These are phyloP conservation scores for Kuschelorhynchus macadamiae DNA, from an alignment of 2,888 invertebrate genomes.

Conservation along the genomic window DNA sequence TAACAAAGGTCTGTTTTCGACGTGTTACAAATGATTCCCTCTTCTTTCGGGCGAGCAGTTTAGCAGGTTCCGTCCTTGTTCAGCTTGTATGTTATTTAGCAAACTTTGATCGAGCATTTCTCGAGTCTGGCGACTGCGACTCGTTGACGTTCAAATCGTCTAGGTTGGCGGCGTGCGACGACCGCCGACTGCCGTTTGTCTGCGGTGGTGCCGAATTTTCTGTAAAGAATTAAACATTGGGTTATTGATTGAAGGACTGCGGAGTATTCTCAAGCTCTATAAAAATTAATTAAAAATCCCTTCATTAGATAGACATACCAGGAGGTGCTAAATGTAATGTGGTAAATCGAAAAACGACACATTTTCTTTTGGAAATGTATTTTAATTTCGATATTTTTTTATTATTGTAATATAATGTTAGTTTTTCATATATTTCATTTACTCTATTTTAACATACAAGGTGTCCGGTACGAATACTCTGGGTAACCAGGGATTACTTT, in stretches of 20 bases:
- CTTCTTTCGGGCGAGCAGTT: slow-evolving; percentile 16
- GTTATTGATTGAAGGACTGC: not conserved
- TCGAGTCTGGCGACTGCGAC: slow-evolving; percentile 41
- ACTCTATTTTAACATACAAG: too few relatives aligned
- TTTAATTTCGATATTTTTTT: too few relatives aligned
- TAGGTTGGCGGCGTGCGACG: slow-evolving; percentile 46
- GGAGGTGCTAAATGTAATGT: too few relatives aligned
- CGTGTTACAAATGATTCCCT: slow-evolving; percentile 24
- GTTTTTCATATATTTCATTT: too few relatives aligned
- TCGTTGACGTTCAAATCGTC: slow-evolving; percentile 43
- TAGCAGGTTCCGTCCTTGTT: slow-evolving; percentile 26
- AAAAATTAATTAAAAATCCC: not conserved
- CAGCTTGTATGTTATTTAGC: slow-evolving; percentile 17
- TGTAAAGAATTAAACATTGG: slow-evolving; percentile 17
- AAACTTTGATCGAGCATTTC: slow-evolving; percentile 32
- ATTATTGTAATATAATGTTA: too few relatives aligned
- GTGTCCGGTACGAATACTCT: too few relatives aligned
- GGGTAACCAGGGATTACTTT: too few relatives aligned
- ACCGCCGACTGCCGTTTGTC: slow-evolving; percentile 34
- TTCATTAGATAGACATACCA: too few relatives aligned
- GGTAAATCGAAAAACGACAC: too few relatives aligned
- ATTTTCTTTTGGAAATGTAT: too few relatives aligned
- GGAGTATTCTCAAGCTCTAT: not conserved
- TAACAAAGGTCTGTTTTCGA: slow-evolving; percentile 42
- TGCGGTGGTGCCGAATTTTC: slow-evolving; percentile 24